Conservation (phyloP, 1,140 invertebrate genomes). For the Philopotamus ludificatus region DNA sequence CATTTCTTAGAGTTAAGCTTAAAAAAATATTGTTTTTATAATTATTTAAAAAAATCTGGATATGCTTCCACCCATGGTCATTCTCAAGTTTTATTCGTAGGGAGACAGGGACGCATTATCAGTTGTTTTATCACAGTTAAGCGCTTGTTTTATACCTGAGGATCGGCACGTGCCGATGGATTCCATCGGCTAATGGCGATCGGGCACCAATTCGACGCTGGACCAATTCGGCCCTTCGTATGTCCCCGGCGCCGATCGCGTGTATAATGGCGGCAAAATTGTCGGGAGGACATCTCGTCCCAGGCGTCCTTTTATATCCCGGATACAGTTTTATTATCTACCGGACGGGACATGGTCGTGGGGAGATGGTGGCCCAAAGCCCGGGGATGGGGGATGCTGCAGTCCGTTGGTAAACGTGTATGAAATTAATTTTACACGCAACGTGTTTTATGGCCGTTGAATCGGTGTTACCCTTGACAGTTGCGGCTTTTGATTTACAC, state of each 20-base stretch:
- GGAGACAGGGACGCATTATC: conserved; percentile 5
- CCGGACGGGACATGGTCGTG: too few relatives aligned
- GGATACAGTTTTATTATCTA: neutral
- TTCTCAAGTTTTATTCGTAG: conserved; percentile 5
- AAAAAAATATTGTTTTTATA: too few relatives aligned
- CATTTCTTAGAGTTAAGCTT: too few relatives aligned
- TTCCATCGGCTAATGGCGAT: neutral
- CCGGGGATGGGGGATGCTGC: too few relatives aligned
- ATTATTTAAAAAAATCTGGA: too few relatives aligned
- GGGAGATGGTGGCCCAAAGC: too few relatives aligned
- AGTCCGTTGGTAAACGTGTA: too few relatives aligned
- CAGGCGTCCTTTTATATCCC: conserved; percentile 17
- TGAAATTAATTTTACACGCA: too few relatives aligned
- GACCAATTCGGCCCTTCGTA: neutral
- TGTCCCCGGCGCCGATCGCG: neutral
- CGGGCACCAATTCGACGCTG: neutral
- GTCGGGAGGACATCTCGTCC: neutral
- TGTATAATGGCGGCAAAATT: neutral
- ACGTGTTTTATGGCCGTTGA: too few relatives aligned
- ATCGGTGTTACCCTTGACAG: too few relatives aligned
- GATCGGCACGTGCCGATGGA: neutral
- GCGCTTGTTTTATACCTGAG: conserved; percentile 24
- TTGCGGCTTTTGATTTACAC: too few relatives aligned
- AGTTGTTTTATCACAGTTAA: conserved; percentile 22
- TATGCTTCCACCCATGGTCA: neutral